These are phyloP conservation scores for Griposia aprilina DNA, from an alignment of 2,888 invertebrate species.

Conservation along the genomic window DNA sequence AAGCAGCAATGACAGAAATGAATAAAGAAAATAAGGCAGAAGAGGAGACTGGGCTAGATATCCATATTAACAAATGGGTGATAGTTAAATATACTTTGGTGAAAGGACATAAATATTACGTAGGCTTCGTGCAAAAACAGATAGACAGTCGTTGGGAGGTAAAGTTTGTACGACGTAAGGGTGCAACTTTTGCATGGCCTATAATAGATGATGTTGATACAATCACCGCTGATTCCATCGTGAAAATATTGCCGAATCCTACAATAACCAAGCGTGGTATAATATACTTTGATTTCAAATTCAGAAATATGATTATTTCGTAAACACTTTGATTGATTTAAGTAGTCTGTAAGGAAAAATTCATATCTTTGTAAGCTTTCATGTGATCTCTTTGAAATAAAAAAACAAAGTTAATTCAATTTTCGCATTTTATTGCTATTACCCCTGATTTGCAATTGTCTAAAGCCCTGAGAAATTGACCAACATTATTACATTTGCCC, in stretches of 20 bases:
- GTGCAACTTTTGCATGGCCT: slow-evolving; percentile 2
- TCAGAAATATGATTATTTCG: slow-evolving; percentile 20
- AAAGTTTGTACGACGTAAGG: slow-evolving; percentile 9
- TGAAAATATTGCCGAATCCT: slow-evolving; percentile 11
- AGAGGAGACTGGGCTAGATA: slow-evolving; percentile 11
- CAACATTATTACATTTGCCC: slow-evolving; percentile 10
- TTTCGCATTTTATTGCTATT: slow-evolving; percentile 9
- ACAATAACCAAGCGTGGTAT: slow-evolving; percentile 9
- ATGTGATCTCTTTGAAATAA: slow-evolving; percentile 23
- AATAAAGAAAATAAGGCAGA: slow-evolving; percentile 3
- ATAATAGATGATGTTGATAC: slow-evolving; percentile 11
- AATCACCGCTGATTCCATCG: slow-evolving; percentile 12
- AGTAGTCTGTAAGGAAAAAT: not conserved
- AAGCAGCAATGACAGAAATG: not conserved
- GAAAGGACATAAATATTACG: slow-evolving; percentile 23
- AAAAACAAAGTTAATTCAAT: slow-evolving; percentile 4
- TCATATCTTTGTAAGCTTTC: slow-evolving; percentile 2
- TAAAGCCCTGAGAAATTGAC: not conserved
- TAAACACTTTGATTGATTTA: slow-evolving; percentile 8
- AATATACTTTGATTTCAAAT: slow-evolving; percentile 17
- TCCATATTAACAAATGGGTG: not conserved
- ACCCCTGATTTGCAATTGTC: slow-evolving; percentile 5
- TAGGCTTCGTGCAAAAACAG: slow-evolving; percentile 17
- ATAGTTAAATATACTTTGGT: slow-evolving; percentile 11
- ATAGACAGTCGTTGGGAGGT: slow-evolving; percentile 5